Percentiles rank a stretch among this genome's conserved stretches.
These are phyloP conservation scores for Nasonia vitripennis DNA, from an alignment of 1,140 invertebrate species.

Conservation along the genomic window DNA sequence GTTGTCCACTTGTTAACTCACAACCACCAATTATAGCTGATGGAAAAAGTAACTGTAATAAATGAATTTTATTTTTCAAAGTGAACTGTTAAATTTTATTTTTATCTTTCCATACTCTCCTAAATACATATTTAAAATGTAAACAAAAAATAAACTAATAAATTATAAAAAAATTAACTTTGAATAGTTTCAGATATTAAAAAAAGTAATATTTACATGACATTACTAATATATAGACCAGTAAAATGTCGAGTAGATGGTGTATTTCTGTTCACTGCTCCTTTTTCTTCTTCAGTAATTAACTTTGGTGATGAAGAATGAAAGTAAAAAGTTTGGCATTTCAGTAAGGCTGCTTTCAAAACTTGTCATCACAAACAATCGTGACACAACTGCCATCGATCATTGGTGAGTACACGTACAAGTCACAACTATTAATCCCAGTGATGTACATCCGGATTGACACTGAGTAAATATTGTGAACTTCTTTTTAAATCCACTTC, in stretches of 20 bases:
- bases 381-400: constrained; percentile 53
- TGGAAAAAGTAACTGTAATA: neutral
- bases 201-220: neutral
- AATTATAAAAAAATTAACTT: neutral
- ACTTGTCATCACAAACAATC: constrained; percentile 56
- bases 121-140: neutral
- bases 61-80: neutral
- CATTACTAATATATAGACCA: neutral
- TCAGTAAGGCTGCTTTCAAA: constrained; percentile 53
- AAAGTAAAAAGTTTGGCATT: constrained; percentile 58
- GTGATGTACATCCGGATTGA: constrained; percentile 60
- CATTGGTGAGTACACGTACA: constrained; percentile 57
- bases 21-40: constrained; percentile 36
- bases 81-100: neutral
- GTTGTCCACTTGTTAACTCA: constrained; percentile 53
- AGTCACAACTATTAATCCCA: constrained; percentile 56
- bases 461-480: constrained; percentile 56
- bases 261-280: neutral
- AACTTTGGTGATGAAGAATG: constrained; percentile 48
- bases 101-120: neutral
- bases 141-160: neutral
- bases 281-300: neutral
- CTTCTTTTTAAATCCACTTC: neutral
- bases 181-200: too few relatives aligned
- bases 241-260: neutral